A percentile compares a stretch with the other conserved stretches of the same genome.
Evolutionary conservation across 2,113 vertebrate species (phyloP).

Genomic region (Caloenas nicobarica): DNA sequence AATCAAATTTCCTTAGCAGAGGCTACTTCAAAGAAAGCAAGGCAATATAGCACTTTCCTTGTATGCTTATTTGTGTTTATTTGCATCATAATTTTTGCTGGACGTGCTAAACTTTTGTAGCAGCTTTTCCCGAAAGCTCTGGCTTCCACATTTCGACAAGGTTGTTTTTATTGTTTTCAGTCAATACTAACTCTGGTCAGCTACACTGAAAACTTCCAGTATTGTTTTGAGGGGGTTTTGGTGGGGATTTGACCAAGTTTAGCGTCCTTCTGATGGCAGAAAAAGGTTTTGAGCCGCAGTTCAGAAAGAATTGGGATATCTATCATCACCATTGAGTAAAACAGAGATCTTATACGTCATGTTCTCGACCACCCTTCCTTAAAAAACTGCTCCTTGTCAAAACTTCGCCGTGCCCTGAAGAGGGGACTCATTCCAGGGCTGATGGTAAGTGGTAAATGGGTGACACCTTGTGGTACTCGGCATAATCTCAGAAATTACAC

Average conservation of each 20-base stretch:
- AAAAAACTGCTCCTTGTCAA: not conserved
- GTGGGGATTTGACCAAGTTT: not conserved
- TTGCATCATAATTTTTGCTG: not conserved
- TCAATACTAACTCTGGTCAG: not conserved
- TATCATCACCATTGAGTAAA: not conserved
- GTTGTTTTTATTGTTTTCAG: not conserved
- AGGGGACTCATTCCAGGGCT: not conserved
- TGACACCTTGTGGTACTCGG: not conserved
- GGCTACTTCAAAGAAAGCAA: not conserved
- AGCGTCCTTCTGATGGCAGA: not conserved
- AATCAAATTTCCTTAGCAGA: not conserved
- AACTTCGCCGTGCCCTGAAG: not conserved
- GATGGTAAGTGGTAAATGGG: not conserved
- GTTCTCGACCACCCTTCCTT: not conserved
- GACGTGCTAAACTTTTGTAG: not conserved
- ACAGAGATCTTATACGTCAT: rapidly evolving
- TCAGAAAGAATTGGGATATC: not conserved
- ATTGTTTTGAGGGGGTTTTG: not conserved
- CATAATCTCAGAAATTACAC: not conserved
- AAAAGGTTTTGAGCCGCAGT: not conserved
- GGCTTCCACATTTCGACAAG: not conserved
- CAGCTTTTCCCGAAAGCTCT: not conserved
- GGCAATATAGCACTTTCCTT: rapidly evolving
- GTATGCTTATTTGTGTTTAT: not conserved
- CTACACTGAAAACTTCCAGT: not conserved